These are phyloP conservation scores for Epiblema foenella DNA, from an alignment of 2,888 invertebrate species.

Conservation along the genomic window DNA sequence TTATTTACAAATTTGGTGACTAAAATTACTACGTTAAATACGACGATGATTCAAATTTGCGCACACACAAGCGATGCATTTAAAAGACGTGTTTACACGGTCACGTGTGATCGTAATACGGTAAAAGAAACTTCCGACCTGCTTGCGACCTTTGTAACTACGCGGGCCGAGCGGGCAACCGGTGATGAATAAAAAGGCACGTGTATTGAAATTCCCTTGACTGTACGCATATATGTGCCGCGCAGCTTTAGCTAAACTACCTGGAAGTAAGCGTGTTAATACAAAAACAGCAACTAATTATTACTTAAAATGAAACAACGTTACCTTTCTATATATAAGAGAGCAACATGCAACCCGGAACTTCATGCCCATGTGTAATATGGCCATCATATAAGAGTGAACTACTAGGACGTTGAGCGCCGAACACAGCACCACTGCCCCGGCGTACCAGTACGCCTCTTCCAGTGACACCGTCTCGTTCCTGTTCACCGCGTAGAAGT, in stretches of 20 bases:
- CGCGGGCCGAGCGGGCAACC: too few species aligned
- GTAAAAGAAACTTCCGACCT: background rate
- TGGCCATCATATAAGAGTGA: constrained; percentile 95
- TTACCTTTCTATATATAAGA: constrained; percentile 91
- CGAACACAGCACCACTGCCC: constrained; percentile 89
- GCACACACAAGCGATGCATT: too few species aligned
- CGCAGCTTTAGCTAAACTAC: background rate
- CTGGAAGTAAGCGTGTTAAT: background rate
- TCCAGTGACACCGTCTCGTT: constrained; percentile 61
- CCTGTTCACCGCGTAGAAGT: constrained; percentile 81
- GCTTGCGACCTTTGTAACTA: background rate
- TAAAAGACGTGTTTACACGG: too few species aligned
- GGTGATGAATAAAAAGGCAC: too few species aligned
- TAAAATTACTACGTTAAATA: background rate
- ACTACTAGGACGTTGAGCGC: constrained; percentile 90
- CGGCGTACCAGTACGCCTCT: constrained; percentile 91
- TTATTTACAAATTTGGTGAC: background rate
- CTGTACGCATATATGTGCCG: background rate
- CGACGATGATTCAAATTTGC: too few species aligned
- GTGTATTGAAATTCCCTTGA: too few species aligned
- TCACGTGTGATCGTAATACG: background rate
- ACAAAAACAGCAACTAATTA: too few species aligned
- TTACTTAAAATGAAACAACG: background rate
- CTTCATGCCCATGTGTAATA: constrained; percentile 93
- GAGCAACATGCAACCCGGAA: constrained; percentile 92